Conservation (phyloP, 2,113 vertebrate genomes). For the Calidris pugnax region DNA sequence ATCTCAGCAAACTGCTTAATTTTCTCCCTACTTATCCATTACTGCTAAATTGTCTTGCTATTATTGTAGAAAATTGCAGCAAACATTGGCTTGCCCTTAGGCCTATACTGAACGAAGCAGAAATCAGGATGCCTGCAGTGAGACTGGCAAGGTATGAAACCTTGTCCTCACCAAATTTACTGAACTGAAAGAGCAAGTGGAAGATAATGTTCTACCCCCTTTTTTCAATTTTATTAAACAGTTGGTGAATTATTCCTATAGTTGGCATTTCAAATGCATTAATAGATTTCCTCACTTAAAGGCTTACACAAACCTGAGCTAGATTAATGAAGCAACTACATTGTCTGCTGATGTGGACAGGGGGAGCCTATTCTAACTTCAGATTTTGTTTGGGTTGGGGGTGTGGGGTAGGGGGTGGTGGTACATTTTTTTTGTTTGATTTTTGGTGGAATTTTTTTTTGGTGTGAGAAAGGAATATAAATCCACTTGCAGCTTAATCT, state of each 20-base stretch:
- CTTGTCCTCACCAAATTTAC: slow-evolving; percentile 20
- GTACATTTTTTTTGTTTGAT: background rate
- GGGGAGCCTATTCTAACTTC: background rate
- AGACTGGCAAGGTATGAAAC: slow-evolving; percentile 49
- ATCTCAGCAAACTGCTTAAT: slow-evolving; percentile 75
- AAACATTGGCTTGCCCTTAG: slow-evolving; percentile 70
- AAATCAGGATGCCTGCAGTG: slow-evolving; percentile 43
- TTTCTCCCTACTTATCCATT: slow-evolving; percentile 78
- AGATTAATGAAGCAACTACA: slow-evolving; percentile 35
- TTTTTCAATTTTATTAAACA: slow-evolving; percentile 27
- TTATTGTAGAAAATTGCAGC: slow-evolving; percentile 75
- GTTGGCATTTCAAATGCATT: slow-evolving; percentile 35
- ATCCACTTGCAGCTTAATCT: slow-evolving; percentile 14
- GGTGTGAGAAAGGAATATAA: background rate
- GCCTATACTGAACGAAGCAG: slow-evolving; percentile 14
- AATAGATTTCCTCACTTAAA: slow-evolving; percentile 51
- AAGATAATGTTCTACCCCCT: background rate
- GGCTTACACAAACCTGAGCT: slow-evolving; percentile 30
- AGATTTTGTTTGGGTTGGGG: background rate
- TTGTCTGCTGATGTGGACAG: slow-evolving; percentile 12
- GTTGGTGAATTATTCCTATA: background rate
- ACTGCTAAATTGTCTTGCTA: slow-evolving; percentile 75
- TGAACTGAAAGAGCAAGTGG: background rate
- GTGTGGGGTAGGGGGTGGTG: rapidly evolving
- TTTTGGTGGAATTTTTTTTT: background rate